A percentile compares a stretch with the other conserved stretches of the same genome.
phyloP scores from a whole-genome alignment of 2,113 vertebrate species.

The human region GRCh38 chr9:16904001-16904500 shows the following conservation, averaged over 20 bases:
- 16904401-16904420: not conserved
- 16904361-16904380: not conserved
- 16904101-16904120: not conserved
- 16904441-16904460: not conserved
- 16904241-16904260: not conserved
- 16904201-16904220: not conserved
- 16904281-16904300: not conserved
- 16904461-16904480: not conserved
- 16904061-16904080: not conserved
- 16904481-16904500: not conserved
- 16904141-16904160: not conserved
- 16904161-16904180: not conserved
- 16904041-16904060: not conserved
- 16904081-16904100: not conserved
- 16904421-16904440: not conserved
- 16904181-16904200: not conserved
- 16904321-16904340: not conserved
- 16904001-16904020: not conserved
- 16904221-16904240: not conserved
- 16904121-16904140: not conserved
- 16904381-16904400: not conserved
- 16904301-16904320: not conserved
- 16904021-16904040: not conserved
- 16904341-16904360: not conserved
- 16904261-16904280: not conserved